Percentiles rank a stretch among this genome's conserved stretches.
phyloP scores from a whole-genome alignment of 2,113 vertebrate genomes.

The Urocolius indicus region DNA sequence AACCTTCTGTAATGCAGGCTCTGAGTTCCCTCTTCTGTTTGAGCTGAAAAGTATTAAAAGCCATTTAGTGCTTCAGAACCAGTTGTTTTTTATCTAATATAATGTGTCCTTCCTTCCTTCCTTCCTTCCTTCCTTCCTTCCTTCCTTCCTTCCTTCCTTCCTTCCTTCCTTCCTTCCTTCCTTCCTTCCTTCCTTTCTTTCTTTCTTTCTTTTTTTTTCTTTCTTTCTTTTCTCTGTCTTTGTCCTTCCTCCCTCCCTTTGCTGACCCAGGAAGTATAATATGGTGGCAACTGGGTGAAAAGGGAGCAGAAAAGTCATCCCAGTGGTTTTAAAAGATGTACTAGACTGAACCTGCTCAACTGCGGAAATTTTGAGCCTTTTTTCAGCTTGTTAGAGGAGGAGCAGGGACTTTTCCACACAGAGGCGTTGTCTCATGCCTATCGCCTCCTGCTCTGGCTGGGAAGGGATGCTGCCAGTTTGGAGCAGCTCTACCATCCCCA shows the following conservation, averaged over 20 bases:
- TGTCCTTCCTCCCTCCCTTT: too few species aligned
- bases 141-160: too few species aligned
- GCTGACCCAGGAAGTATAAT: not conserved
- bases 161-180: too few species aligned
- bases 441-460: not conserved
- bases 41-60: conserved; percentile 19
- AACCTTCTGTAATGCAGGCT: not conserved
- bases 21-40: conserved; percentile 22
- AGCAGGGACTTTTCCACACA: not conserved
- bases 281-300: not conserved
- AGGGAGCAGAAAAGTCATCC: not conserved
- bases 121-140: not conserved
- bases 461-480: not conserved
- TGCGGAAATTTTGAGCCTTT: not conserved
- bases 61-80: not conserved
- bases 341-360: not conserved
- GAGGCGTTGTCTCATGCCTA: not conserved
- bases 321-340: not conserved
- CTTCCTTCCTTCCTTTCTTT: too few species aligned
- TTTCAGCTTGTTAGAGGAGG: not conserved
- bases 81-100: not conserved
- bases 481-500: not conserved
- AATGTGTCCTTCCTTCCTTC: not conserved
- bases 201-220: not conserved
- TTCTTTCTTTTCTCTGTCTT: not conserved